phyloP scores from a whole-genome alignment of 1,140 invertebrate genomes.

The Vollenhovia emeryi region DNA sequence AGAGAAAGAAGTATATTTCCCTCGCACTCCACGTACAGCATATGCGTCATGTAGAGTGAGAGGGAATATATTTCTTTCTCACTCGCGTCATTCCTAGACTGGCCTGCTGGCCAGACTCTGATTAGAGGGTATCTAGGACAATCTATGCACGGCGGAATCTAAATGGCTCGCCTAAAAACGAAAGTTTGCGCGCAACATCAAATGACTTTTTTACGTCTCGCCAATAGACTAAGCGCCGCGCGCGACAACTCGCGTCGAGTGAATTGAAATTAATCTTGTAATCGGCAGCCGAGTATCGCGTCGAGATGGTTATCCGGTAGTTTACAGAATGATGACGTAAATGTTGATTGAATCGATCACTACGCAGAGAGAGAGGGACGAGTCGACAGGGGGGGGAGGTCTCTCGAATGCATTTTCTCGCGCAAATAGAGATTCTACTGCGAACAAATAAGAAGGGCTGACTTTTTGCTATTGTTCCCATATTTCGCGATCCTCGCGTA shows the following conservation, averaged over 20 bases:
- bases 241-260: background rate
- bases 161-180: background rate
- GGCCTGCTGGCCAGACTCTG: too few relatives aligned
- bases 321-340: constrained; percentile 48
- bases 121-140: too few relatives aligned
- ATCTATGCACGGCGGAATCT: background rate
- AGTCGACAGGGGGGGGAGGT: background rate
- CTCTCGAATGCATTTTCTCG: constrained; percentile 17
- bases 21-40: too few relatives aligned
- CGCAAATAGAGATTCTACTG: constrained; percentile 7
- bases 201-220: constrained; percentile 25
- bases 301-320: constrained; percentile 40
- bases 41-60: too few relatives aligned
- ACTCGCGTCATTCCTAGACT: too few relatives aligned
- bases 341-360: constrained; percentile 54
- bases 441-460: constrained; percentile 9
- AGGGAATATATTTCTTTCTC: too few relatives aligned
- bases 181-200: background rate
- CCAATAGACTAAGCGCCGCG: background rate
- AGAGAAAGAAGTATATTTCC: too few relatives aligned
- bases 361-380: background rate
- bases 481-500: background rate
- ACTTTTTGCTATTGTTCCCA: constrained; percentile 19
- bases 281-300: constrained; percentile 27
- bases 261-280: constrained; percentile 51